A percentile compares a stretch with the other conserved stretches of the same genome.
Evolutionary conservation across 1,140 invertebrate genomes (phyloP).

Genomic region (Euschistus heros): DNA sequence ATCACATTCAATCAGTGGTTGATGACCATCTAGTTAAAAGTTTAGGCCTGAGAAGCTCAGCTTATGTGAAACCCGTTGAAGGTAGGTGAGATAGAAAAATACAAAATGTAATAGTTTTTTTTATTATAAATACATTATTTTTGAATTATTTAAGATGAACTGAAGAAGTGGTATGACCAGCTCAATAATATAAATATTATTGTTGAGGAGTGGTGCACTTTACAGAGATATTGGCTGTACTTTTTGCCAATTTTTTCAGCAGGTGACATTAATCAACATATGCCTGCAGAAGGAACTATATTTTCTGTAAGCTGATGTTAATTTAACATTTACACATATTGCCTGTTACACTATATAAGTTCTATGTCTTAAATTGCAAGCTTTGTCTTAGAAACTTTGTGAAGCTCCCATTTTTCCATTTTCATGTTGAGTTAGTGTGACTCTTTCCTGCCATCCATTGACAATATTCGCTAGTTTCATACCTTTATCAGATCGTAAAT

Average conservation of each 20-base stretch:
- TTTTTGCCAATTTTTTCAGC: constrained; percentile 86
- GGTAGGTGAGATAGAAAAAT: constrained; percentile 28
- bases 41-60: constrained; percentile 78
- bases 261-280: constrained; percentile 84
- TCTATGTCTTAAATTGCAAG: too few species aligned
- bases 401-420: too few species aligned
- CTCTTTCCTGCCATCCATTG: too few species aligned
- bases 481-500: too few species aligned
- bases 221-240: constrained; percentile 83
- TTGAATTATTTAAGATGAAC: constrained; percentile 41
- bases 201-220: constrained; percentile 80
- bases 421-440: background rate
- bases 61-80: constrained; percentile 84
- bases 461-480: too few species aligned
- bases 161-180: constrained; percentile 71
- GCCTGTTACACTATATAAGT: too few species aligned
- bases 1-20: constrained; percentile 74
- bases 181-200: constrained; percentile 65
- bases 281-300: constrained; percentile 78
- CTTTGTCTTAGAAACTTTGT: too few species aligned
- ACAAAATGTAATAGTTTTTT: background rate
- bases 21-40: constrained; percentile 86
- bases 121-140: background rate
- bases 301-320: constrained; percentile 40
- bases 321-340: background rate